Conservation (phyloP, 2,888 invertebrate genomes). For the Cheilosia pagana region DNA sequence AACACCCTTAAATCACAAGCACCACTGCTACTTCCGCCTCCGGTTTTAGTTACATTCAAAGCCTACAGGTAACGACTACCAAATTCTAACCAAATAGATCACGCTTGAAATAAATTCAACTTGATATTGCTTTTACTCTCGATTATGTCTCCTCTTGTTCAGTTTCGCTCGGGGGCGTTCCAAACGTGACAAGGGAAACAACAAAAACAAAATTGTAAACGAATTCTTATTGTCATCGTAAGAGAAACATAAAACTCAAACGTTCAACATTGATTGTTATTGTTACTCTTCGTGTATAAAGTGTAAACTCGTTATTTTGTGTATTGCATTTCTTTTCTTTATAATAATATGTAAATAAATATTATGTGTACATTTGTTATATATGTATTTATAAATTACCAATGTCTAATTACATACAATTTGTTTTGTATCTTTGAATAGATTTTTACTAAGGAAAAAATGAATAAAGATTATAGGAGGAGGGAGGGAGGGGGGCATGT, state of each 20-base stretch:
- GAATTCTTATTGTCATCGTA: slow-evolving; percentile 58
- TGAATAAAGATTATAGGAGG: slow-evolving; percentile 22
- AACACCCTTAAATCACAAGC: too few relatives aligned
- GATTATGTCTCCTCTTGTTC: not conserved
- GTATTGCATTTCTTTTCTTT: slow-evolving; percentile 5
- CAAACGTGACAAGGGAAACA: not conserved
- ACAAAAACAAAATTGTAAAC: not conserved
- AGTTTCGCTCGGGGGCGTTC: not conserved
- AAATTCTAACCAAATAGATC: not conserved
- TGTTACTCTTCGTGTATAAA: not conserved
- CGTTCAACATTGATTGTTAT: slow-evolving; percentile 20
- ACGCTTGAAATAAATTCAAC: not conserved
- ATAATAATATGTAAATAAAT: slow-evolving; percentile 30
- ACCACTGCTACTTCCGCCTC: slow-evolving; percentile 3
- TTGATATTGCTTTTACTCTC: slow-evolving; percentile 4
- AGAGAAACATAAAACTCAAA: slow-evolving; percentile 35
- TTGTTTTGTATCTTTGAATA: slow-evolving; percentile 50
- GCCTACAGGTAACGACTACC: not conserved
- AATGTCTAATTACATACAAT: not conserved
- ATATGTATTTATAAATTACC: slow-evolving; percentile 32
- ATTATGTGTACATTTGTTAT: slow-evolving; percentile 11
- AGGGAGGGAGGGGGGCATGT: not conserved
- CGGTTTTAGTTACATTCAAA: not conserved
- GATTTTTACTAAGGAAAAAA: slow-evolving; percentile 55
- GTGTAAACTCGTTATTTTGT: slow-evolving; percentile 9